Percentiles rank a stretch among this genome's conserved stretches.
Evolutionary conservation across 23 tunicate genomes (phyloP).

Genomic region (Oikopleura albicans): DNA sequence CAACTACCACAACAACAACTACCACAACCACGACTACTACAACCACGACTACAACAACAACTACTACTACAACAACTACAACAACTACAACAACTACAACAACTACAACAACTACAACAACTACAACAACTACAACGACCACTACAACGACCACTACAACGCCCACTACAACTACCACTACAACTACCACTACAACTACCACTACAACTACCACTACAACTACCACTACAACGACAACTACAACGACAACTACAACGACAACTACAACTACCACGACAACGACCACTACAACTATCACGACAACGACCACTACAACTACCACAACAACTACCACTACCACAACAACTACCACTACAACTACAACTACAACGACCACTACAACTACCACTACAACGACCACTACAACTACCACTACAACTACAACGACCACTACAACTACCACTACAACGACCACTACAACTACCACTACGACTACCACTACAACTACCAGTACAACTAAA

Average conservation of each 20-base stretch:
- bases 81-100: slow-evolving; percentile 15
- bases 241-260: neutral
- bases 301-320: slow-evolving; percentile 14
- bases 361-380: neutral
- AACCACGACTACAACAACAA: neutral
- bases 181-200: neutral
- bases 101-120: slow-evolving; percentile 7
- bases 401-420: neutral
- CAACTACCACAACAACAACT: slow-evolving; percentile 16
- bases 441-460: neutral
- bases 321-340: slow-evolving; percentile 10
- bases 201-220: neutral
- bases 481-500: neutral
- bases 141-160: neutral
- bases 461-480: neutral
- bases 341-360: slow-evolving; percentile 3
- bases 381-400: slow-evolving; percentile 14
- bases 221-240: neutral
- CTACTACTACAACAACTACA: slow-evolving; percentile 4
- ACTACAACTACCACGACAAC: neutral
- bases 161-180: neutral
- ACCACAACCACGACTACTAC: slow-evolving; percentile 14
- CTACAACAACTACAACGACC: neutral
- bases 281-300: neutral
- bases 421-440: neutral